These are phyloP conservation scores for Heliconius congener DNA, from an alignment of 1,140 invertebrate species.

Conservation along the genomic window DNA sequence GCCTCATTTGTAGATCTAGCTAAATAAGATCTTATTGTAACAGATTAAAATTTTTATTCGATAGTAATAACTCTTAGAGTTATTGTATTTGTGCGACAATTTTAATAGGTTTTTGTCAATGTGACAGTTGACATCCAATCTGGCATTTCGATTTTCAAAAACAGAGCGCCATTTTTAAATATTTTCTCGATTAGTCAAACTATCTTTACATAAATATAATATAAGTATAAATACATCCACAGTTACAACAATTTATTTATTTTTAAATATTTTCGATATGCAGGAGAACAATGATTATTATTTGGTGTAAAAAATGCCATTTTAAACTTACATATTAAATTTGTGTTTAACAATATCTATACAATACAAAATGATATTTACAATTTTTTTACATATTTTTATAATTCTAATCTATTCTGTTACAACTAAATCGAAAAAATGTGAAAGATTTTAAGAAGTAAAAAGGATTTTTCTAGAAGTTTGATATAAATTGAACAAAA, in stretches of 20 bases:
- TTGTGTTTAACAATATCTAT: conserved; percentile 28
- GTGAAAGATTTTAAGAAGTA: no score
- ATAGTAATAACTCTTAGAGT: no score
- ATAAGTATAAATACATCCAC: background rate
- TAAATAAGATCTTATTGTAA: no score
- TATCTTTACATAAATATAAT: background rate
- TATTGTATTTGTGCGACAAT: no score
- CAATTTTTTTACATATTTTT: conserved; percentile 23
- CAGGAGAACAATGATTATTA: background rate
- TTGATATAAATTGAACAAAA: conserved; percentile 3
- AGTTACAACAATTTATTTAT: background rate
- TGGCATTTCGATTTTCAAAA: background rate
- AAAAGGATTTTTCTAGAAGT: no score
- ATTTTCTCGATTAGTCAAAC: no score
- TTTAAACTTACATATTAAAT: conserved; percentile 7
- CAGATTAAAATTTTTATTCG: no score
- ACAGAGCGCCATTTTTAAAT: no score
- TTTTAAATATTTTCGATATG: conserved; percentile 1
- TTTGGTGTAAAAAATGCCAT: conserved; percentile 11
- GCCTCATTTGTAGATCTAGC: no score
- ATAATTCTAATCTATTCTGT: background rate
- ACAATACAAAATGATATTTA: conserved; percentile 33
- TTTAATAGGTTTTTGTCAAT: no score
- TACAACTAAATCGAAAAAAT: background rate
- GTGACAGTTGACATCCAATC: background rate